Percentiles rank a stretch among this genome's conserved stretches.
These are phyloP conservation scores for Anolis apletophallus DNA, from an alignment of 2,797 vertebrate genomes.

Conservation along the genomic window DNA sequence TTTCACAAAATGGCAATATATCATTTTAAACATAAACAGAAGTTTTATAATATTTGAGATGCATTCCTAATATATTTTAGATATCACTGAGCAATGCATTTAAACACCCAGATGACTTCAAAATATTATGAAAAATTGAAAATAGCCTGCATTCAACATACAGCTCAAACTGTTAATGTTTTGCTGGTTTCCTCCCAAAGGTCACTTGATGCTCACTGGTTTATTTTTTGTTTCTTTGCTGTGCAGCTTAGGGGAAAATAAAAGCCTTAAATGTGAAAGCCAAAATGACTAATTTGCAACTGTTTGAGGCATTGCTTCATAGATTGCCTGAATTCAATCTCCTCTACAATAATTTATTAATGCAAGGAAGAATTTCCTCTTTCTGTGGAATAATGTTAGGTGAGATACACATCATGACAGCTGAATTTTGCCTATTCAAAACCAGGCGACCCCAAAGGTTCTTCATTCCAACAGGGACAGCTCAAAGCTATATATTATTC, in stretches of 20 bases:
- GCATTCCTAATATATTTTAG: not conserved
- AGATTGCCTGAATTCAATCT: constrained; percentile 47
- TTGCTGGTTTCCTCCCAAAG: constrained; percentile 30
- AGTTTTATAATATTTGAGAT: not conserved
- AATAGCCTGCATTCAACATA: constrained; percentile 31
- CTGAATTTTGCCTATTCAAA: not conserved
- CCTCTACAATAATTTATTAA: constrained; percentile 56
- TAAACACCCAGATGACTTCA: not conserved
- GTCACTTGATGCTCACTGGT: constrained; percentile 12
- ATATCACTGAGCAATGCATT: not conserved
- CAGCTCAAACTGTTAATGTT: constrained; percentile 24
- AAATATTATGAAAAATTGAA: not conserved
- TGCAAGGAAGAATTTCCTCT: constrained; percentile 38
- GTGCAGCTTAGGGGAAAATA: not conserved
- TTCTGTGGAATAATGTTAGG: constrained; percentile 9
- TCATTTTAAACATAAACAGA: not conserved
- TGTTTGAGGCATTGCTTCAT: constrained; percentile 25
- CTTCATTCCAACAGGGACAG: not conserved
- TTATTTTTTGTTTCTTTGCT: not conserved
- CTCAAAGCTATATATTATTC: not conserved
- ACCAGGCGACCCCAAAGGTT: not conserved
- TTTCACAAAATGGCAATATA: not conserved
- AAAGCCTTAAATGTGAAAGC: constrained; percentile 2
- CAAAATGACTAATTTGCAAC: constrained; percentile 54
- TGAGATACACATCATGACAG: too few species aligned